Conservation (phyloP, 2,888 invertebrate species). For the Hofmannophila pseudospretella region DNA sequence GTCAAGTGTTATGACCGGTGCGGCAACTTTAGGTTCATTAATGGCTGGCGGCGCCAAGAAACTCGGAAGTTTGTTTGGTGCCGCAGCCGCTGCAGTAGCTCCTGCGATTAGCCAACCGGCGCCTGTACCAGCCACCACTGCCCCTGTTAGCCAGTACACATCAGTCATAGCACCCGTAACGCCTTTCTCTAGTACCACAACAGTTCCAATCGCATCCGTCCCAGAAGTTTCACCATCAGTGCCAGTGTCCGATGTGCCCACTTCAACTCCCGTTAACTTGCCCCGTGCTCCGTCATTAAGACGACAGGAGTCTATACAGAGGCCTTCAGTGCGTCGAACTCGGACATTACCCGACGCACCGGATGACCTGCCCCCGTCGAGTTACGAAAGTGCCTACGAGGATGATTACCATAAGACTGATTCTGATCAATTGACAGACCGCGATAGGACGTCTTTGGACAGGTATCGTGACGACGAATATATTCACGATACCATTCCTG, state of each 20-base stretch:
- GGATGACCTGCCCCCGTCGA: conserved; percentile 57
- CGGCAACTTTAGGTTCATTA: conserved; percentile 67
- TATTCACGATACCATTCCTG: conserved; percentile 54
- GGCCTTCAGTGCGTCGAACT: conserved; percentile 66
- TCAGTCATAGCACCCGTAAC: conserved; percentile 48
- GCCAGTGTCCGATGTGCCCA: conserved; percentile 51
- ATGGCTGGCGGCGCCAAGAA: conserved; percentile 73
- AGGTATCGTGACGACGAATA: conserved; percentile 66
- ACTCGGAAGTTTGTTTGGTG: conserved; percentile 69
- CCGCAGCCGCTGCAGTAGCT: conserved; percentile 67
- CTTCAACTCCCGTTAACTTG: conserved; percentile 51
- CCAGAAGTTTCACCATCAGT: conserved; percentile 55
- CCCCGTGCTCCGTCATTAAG: conserved; percentile 63
- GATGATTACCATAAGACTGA: conserved; percentile 75
- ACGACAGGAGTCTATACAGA: conserved; percentile 73
- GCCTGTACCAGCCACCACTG: conserved; percentile 29
- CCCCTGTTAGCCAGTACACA: conserved; percentile 37
- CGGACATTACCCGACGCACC: conserved; percentile 71
- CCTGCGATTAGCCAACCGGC: conserved; percentile 43
- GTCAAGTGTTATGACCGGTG: conserved; percentile 62
- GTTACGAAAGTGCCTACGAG: conserved; percentile 75
- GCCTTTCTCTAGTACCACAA: conserved; percentile 48
- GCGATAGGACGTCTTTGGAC: conserved; percentile 54
- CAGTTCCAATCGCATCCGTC: conserved; percentile 57
- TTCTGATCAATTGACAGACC: conserved; percentile 63